Evolutionary conservation across 2,113 vertebrate genomes (phyloP).

Genomic region (Rhineura floridana): DNA sequence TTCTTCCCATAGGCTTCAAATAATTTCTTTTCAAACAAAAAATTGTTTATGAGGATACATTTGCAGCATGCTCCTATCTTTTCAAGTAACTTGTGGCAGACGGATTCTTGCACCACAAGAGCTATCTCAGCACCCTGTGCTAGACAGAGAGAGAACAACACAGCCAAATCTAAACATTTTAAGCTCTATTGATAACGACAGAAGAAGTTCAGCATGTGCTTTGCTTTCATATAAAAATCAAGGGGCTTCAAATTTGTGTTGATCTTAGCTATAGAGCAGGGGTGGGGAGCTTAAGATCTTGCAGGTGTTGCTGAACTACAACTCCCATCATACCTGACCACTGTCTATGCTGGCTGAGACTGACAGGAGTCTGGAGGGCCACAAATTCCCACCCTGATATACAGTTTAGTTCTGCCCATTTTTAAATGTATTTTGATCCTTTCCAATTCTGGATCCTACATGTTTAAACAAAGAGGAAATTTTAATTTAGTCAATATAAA

Average conservation of each 20-base stretch:
- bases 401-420: background rate
- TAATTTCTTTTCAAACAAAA: background rate
- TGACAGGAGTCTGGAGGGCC: background rate
- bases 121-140: background rate
- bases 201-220: background rate
- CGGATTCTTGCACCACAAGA: background rate
- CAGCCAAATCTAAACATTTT: background rate
- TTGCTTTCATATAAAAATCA: background rate
- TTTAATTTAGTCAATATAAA: background rate
- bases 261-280: background rate
- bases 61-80: constrained; percentile 4
- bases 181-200: background rate
- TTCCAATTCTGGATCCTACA: background rate
- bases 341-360: background rate
- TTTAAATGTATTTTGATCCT: background rate
- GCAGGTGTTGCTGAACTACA: background rate
- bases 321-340: background rate
- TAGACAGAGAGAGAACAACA: background rate
- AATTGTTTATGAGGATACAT: constrained; percentile 37
- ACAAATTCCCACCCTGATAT: background rate
- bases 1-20: constrained; percentile 22
- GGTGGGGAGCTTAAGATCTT: background rate
- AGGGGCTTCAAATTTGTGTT: background rate
- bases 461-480: background rate
- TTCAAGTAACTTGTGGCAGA: too few species aligned